These are phyloP conservation scores for Brachirus orientalis DNA, from an alignment of 2,113 vertebrate genomes.

Conservation along the genomic window DNA sequence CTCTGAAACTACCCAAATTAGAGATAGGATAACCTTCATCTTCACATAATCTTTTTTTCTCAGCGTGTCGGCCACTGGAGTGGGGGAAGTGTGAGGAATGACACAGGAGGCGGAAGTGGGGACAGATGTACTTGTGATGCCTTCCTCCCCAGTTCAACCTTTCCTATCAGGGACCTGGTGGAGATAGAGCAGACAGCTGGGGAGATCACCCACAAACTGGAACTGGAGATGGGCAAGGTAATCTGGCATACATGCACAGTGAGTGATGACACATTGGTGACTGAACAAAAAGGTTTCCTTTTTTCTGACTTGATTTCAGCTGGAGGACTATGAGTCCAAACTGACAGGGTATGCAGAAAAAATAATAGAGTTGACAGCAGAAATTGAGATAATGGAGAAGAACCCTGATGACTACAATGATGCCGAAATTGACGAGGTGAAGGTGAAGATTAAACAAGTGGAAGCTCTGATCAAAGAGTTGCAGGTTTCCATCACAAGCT, in stretches of 20 bases:
- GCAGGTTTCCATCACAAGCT: slow-evolving; percentile 67
- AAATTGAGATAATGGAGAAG: slow-evolving; percentile 82
- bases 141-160: slow-evolving; percentile 69
- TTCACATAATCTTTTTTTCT: not conserved
- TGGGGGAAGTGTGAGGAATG: slow-evolving; percentile 38
- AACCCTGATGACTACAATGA: slow-evolving; percentile 67
- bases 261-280: not conserved
- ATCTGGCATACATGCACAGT: not conserved
- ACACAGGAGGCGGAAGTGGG: slow-evolving; percentile 40
- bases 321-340: slow-evolving; percentile 80
- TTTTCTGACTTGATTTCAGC: slow-evolving; percentile 65
- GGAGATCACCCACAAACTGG: slow-evolving; percentile 64
- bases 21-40: slow-evolving; percentile 3
- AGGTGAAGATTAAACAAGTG: slow-evolving; percentile 78
- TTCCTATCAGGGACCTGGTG: slow-evolving; percentile 64
- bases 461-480: slow-evolving; percentile 76
- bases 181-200: slow-evolving; percentile 50
- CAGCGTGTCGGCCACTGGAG: slow-evolving; percentile 47
- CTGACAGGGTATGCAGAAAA: slow-evolving; percentile 81
- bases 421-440: slow-evolving; percentile 61
- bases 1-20: not conserved
- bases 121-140: slow-evolving; percentile 72
- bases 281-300: not conserved
- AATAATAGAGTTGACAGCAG: slow-evolving; percentile 81
- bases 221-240: slow-evolving; percentile 76